Percentiles rank a stretch among this genome's conserved stretches.
These are phyloP conservation scores for Falco novaeseelandiae DNA, from an alignment of 2,797 vertebrate genomes.

Conservation along the genomic window DNA sequence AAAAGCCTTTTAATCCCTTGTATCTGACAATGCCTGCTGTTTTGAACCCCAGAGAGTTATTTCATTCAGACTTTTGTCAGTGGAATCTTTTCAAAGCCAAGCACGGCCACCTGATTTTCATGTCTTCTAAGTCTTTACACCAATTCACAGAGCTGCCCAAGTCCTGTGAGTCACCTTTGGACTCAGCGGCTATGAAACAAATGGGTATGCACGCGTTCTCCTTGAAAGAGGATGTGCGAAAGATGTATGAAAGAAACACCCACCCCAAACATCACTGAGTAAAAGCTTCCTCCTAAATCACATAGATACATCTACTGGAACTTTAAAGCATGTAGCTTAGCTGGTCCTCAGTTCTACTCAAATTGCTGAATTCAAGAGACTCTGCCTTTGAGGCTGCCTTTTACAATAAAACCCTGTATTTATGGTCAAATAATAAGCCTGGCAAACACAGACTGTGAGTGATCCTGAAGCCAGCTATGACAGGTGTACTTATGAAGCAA, in stretches of 20 bases:
- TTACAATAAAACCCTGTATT: neutral
- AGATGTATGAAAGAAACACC: neutral
- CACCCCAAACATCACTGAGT: neutral
- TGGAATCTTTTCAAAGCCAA: slow-evolving; percentile 29
- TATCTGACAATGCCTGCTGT: slow-evolving; percentile 50
- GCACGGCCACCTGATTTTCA: neutral
- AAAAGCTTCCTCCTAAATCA: neutral
- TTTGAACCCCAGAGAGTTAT: slow-evolving; percentile 18
- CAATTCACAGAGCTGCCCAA: neutral
- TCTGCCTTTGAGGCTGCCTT: neutral
- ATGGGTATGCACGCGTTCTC: neutral
- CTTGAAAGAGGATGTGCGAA: neutral
- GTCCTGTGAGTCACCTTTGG: neutral
- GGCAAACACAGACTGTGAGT: neutral
- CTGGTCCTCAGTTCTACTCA: neutral
- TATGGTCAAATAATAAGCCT: neutral
- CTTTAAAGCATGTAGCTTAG: neutral
- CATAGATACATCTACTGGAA: neutral
- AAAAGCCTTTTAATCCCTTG: slow-evolving; percentile 57
- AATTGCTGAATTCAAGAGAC: neutral
- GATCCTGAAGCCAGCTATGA: neutral
- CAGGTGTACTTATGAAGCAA: neutral
- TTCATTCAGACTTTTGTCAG: neutral
- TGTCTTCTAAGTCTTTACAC: neutral
- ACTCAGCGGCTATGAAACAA: neutral